Evolutionary conservation across 1,140 invertebrate species (phyloP), one percentile per base, ranked within the genome.

Genomic region (Periplaneta americana): DNA sequence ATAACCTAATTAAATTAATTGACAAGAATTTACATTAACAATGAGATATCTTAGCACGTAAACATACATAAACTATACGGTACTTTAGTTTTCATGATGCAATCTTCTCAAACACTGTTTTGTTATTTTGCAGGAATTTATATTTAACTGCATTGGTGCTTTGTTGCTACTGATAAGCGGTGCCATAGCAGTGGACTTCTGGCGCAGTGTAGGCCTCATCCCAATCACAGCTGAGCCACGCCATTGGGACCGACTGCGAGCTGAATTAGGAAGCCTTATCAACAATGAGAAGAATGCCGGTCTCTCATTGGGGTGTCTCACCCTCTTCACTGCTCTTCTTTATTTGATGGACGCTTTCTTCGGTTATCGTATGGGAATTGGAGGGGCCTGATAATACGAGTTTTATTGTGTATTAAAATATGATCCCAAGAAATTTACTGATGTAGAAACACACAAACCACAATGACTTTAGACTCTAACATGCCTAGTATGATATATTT

Each of bases 61-160:
- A n/a, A n/a, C n/a, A n/a, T n/a, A n/a, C n/a, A n/a, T n/a, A n/a
- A n/a, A n/a, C n/a, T n/a, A n/a, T n/a, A n/a, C n/a, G n/a, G n/a
- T n/a, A n/a, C n/a, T n/a, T n/a, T n/a, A n/a, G n/a, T n/a, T n/a
- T n/a, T n/a, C n/a, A n/a, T n/a, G n/a, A n/a, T n/a, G n/a, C n/a
- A n/a, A n/a, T n/a, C n/a, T n/a, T n/a, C n/a, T n/a, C n/a, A n/a
- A n/a, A n/a, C n/a, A n/a, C n/a, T n/a, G n/a, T n/a, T n/a, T n/a
- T n/a, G n/a, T n/a, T n/a, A n/a, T n/a, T n/a, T n/a, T 13, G n/a
- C 74, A 82, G 81, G 81, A 82, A 74, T 79, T 82, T 28, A n/a
- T 82, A 17, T 82, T 82, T 66, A 82, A 78, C 48, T 15, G 33
- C 28, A 31, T 75, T 32, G 81, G 81, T 22, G 81, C 81, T 5